Percentiles rank a stretch among this genome's conserved stretches.
phyloP scores from a whole-genome alignment of 1,140 invertebrate species.

The Dreissena rostriformis region DNA sequence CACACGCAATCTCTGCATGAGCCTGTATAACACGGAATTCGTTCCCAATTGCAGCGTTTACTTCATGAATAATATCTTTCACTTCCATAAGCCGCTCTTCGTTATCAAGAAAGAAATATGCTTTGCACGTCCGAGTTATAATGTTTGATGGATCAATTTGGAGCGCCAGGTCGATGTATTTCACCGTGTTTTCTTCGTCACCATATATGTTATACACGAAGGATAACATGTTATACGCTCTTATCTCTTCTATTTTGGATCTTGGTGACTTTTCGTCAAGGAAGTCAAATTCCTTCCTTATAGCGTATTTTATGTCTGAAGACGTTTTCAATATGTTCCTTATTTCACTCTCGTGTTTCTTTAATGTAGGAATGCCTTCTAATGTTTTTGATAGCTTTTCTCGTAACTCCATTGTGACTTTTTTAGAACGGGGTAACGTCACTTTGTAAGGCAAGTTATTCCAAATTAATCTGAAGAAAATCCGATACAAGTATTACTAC shows the following conservation, averaged over 20 bases:
- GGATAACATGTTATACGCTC: slow-evolving; percentile 26
- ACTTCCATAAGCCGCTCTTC: not conserved
- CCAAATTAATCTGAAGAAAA: too few relatives aligned
- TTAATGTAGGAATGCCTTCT: too few relatives aligned
- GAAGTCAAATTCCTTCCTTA: too few relatives aligned
- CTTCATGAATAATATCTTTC: not conserved
- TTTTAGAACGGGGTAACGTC: too few relatives aligned
- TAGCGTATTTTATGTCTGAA: too few relatives aligned
- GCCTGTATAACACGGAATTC: not conserved
- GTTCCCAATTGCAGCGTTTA: not conserved
- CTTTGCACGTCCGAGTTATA: slow-evolving; percentile 2
- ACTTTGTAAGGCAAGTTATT: too few relatives aligned
- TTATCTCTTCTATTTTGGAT: slow-evolving; percentile 6
- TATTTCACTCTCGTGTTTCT: too few relatives aligned
- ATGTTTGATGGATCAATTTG: not conserved
- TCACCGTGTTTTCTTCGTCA: not conserved
- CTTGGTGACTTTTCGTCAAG: too few relatives aligned
- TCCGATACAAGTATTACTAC: too few relatives aligned
- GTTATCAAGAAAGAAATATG: slow-evolving; percentile 7
- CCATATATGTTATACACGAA: slow-evolving; percentile 7
- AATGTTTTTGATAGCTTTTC: too few relatives aligned
- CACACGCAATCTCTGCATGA: slow-evolving; percentile 27
- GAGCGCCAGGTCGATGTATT: not conserved
- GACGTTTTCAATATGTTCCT: too few relatives aligned
- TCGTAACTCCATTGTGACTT: too few relatives aligned